Evolutionary conservation across 1,140 invertebrate species (phyloP).

Genomic region (Chironomus tepperi): DNA sequence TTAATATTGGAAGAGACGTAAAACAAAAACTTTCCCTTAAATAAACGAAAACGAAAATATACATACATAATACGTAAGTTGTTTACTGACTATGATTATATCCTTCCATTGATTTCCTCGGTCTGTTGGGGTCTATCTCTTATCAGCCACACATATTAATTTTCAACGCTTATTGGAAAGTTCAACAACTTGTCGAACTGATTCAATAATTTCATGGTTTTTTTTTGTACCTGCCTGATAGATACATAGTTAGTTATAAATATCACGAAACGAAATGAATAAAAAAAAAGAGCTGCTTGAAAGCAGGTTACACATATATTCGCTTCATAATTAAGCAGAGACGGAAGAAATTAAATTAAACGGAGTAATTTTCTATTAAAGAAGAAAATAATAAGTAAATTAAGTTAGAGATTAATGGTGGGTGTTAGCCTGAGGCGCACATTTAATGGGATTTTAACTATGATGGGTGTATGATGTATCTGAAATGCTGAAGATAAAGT

Average conservation of each 20-base stretch:
- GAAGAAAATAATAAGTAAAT: background rate
- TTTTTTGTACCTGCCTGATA: no score
- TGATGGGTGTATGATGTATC: no score
- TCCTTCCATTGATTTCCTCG: background rate
- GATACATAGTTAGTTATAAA: background rate
- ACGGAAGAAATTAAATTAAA: conserved; percentile 19
- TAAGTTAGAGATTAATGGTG: no score
- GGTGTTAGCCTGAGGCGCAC: no score
- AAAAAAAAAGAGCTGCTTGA: background rate
- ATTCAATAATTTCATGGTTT: background rate
- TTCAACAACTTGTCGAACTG: conserved; percentile 6
- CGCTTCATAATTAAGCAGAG: background rate
- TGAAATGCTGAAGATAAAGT: no score
- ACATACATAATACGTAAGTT: background rate
- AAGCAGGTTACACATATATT: conserved; percentile 20
- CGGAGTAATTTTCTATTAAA: conserved; percentile 21
- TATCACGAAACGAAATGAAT: conserved; percentile 13
- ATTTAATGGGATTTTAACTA: no score
- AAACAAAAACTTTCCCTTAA: background rate
- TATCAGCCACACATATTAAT: background rate
- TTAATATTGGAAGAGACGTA: background rate
- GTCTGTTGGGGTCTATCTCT: background rate
- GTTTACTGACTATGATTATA: background rate
- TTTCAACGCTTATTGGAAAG: background rate
- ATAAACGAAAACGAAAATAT: background rate